Percentiles rank a stretch among this genome's conserved stretches.
phyloP scores from a whole-genome alignment of 1,140 invertebrate species.

The Macrobrachium rosenbergii region DNA sequence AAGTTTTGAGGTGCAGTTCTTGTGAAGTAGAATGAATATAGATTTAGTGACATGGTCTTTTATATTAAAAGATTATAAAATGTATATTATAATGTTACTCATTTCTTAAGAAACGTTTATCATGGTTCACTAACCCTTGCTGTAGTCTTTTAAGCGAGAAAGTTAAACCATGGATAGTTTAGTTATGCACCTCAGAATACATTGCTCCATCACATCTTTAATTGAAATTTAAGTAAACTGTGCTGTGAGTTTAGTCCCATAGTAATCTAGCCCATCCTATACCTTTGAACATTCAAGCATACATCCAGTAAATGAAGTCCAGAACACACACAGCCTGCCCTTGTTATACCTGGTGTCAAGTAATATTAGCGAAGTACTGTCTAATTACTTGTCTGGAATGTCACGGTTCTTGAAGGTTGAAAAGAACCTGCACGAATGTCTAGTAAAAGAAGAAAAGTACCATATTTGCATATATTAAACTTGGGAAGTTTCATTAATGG shows the following conservation, averaged over 20 bases:
- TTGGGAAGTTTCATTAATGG: no score
- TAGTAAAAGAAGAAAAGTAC: no score
- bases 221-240: conserved; percentile 30
- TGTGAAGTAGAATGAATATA: conserved; percentile 9
- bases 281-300: neutral
- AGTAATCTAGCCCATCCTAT: neutral
- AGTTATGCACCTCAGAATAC: neutral
- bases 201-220: conserved; percentile 37
- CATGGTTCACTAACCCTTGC: neutral
- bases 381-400: no score
- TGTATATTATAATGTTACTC: neutral
- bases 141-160: conserved; percentile 17
- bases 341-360: neutral
- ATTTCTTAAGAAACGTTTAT: neutral
- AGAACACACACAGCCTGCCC: neutral
- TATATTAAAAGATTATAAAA: conserved; percentile 12
- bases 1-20: conserved; percentile 34
- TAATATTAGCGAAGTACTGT: no score
- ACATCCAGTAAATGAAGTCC: neutral
- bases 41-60: neutral
- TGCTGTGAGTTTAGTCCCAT: conserved; percentile 42
- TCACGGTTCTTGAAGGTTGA: no score
- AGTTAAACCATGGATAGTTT: conserved; percentile 26
- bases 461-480: no score
- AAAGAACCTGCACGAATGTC: no score